Evolutionary conservation across 2,797 vertebrate genomes (phyloP).

Genomic region (Chanos chanos): DNA sequence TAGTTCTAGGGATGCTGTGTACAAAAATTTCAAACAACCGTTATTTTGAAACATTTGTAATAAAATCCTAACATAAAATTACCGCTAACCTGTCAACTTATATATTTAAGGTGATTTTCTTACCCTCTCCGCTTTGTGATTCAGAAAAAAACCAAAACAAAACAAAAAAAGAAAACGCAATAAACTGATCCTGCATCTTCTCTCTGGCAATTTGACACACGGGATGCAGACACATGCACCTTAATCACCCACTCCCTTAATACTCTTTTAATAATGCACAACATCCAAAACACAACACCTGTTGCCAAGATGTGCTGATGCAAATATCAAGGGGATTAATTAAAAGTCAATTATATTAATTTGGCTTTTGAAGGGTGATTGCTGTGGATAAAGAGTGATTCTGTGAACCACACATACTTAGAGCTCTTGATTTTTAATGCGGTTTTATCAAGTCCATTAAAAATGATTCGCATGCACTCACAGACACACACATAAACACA

Average conservation of each 20-base stretch:
- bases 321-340: constrained; percentile 93
- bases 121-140: too few species aligned
- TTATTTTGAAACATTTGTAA: too few species aligned
- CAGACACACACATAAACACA: too few species aligned
- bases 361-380: constrained; percentile 79
- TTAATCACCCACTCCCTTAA: constrained; percentile 67
- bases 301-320: constrained; percentile 81
- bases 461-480: constrained; percentile 44
- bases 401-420: constrained; percentile 55
- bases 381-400: constrained; percentile 62
- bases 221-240: constrained; percentile 54
- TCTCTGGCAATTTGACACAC: constrained; percentile 51
- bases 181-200: constrained; percentile 47
- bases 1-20: too few species aligned
- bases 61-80: too few species aligned
- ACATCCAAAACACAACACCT: constrained; percentile 74
- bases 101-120: too few species aligned
- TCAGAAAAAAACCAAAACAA: too few species aligned
- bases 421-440: constrained; percentile 55
- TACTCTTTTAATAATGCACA: constrained; percentile 76
- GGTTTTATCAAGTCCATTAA: constrained; percentile 67
- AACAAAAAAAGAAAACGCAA: constrained; percentile 16
- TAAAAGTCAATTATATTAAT: constrained; percentile 91
- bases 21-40: too few species aligned
- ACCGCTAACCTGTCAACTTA: too few species aligned